Percentiles rank a stretch among this genome's conserved stretches.
phyloP scores from a whole-genome alignment of 2,113 vertebrate genomes.

The Datnioides undecimradiatus region DNA sequence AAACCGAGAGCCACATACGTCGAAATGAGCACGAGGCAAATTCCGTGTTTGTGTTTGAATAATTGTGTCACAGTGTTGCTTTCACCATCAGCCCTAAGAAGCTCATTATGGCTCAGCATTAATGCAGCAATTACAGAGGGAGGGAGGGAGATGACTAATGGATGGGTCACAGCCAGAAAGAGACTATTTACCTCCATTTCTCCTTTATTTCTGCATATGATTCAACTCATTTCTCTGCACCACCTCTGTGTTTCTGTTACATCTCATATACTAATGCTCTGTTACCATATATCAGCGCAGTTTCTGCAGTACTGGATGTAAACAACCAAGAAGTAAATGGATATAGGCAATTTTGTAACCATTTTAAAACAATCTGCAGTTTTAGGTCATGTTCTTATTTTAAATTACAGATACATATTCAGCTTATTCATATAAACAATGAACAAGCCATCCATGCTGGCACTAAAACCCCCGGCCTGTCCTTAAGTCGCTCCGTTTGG shows the following conservation, averaged over 20 bases:
- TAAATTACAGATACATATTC: background rate
- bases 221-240: background rate
- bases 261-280: background rate
- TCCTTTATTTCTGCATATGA: conserved; percentile 13
- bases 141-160: conserved; percentile 33
- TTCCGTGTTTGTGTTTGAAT: conserved; percentile 25
- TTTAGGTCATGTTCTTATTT: background rate
- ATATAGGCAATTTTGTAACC: too few species aligned
- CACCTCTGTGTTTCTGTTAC: background rate
- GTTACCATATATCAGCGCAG: background rate
- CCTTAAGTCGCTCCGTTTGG: too few species aligned
- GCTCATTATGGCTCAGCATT: conserved; percentile 26
- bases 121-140: conserved; percentile 41
- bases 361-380: background rate
- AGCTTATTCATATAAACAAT: background rate
- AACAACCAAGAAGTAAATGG: background rate
- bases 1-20: background rate
- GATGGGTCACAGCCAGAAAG: conserved; percentile 9
- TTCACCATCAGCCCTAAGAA: conserved; percentile 23
- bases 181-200: conserved; percentile 32
- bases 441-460: too few species aligned
- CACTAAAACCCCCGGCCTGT: too few species aligned
- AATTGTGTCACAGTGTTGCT: conserved; percentile 12
- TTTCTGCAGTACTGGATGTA: too few species aligned
- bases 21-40: background rate